Evolutionary conservation across 2,888 invertebrate species (phyloP), one percentile per base, ranked within the genome.

Genomic region (Notocelia uddmanniana): DNA sequence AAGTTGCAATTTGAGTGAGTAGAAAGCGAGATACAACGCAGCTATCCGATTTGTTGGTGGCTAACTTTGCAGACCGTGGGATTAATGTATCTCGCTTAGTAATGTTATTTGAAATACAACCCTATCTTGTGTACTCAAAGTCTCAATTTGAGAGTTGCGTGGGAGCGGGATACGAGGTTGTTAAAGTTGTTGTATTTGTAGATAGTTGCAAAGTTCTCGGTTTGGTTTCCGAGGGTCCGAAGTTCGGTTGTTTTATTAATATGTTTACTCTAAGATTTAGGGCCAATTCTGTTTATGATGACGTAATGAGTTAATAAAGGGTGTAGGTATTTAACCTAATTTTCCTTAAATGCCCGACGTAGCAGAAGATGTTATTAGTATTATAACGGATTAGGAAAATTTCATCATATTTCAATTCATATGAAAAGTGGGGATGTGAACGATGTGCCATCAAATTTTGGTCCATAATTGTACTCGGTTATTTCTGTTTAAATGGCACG

Each of bases 171-270:
- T 41, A 58, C 19, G 59, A 23, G 9, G 15, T 59, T 59, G 21
- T 26, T n/a, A 60, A 45, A 60, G 37, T 60, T 23, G 31, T n/a
- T 57, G 8, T 67, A 69, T 73, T 74, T 72, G 70, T 69, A 26
- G 67, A 71, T 73, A 72, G 72, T 68, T 64, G 31, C 41, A 37
- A 64, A 71, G 50, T 58, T 64, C 50, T 3, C 58, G 57, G 70
- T 60, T 60, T 41, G 54, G 60, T 54, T 45, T 68, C 48, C 37
- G 23, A 31, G 31, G 60, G 60, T 60, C 50, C 52, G 54, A 68
- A 68, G 54, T 69, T 68, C 54, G 63, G 73, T 69, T 73, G 59
- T 66, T 60, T 66, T 69, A 73, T 69, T 69, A 73, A 69, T 60
- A 73, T 69, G 69, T 73, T 73, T 69, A 60, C 64, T 69, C 31